Base-by-base conservation (phyloP, 2,888 invertebrate genomes). In the Melipona beecheii region DNA sequence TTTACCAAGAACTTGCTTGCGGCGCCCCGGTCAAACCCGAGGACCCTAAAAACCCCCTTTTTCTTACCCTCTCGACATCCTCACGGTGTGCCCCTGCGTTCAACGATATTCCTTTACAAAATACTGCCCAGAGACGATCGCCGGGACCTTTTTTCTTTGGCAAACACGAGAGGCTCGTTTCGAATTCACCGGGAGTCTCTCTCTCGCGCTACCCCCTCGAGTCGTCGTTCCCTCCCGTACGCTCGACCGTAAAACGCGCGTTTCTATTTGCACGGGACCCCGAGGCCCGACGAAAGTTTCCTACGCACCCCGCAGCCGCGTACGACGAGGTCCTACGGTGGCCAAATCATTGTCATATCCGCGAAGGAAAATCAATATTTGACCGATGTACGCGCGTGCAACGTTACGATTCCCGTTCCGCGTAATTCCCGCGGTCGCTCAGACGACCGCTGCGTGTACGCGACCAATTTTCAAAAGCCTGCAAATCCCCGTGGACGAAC, bases 341-440 rank as follows among this genome's bases (percentile, higher is more conserved):
- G 92, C 93, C 93, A 93, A 94, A 94, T 94, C 91, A 93, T 93
- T 91, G 93, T 92, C 92, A 88, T 91, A 91, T 91, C 91, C 91
- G 88, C 87, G 87, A 86, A 88, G 91, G 86, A 93, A 93, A 93
- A 93, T 93, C 94, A 93, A 94, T 94, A 93, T 93, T 94, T 93
- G 91, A 90, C 90, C 88, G 90, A 90, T 90, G 90, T 90, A 90
- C 87, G 89, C 88, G 87, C 89, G 90, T 86, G 85, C 88, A 85
- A 85, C 68, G 64, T 31, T 27, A 52, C 31, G 54, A 70, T 73
- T 66, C 68, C 54, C 78, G 79, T 74, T 83, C 81, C 71, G 76
- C 72, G 86, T 84, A 84, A 87, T 88, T 89, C 78, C 81, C 74
- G 81, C 83, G 81, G 83, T 84, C 49, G 24, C 49, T 83, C 78